phyloP scores from a whole-genome alignment of 2,113 vertebrate genomes.

The Asarcornis scutulata region DNA sequence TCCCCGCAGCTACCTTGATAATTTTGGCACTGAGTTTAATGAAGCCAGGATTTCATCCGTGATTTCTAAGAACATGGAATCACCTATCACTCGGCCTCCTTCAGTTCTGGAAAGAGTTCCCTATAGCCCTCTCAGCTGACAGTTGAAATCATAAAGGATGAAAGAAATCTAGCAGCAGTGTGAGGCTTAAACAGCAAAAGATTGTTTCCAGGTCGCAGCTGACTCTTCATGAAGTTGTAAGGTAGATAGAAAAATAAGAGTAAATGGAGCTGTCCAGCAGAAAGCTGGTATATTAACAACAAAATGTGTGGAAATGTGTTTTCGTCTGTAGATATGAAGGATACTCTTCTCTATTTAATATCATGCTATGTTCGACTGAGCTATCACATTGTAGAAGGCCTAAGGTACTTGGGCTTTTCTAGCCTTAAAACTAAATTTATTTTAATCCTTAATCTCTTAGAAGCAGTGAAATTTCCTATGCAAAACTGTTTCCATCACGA shows the following conservation, averaged over 20 bases:
- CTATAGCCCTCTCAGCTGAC: background rate
- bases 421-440: background rate
- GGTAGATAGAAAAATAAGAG: background rate
- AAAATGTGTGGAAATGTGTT: background rate
- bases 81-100: background rate
- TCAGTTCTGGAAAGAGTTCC: background rate
- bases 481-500: background rate
- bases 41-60: constrained; percentile 9
- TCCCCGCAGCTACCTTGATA: background rate
- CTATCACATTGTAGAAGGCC: background rate
- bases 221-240: background rate
- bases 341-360: background rate
- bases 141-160: background rate
- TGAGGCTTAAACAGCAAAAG: background rate
- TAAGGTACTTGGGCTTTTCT: background rate
- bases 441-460: background rate
- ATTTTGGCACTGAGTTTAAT: background rate
- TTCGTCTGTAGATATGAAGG: background rate
- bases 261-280: constrained; percentile 30
- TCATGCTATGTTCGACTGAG: background rate
- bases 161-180: background rate
- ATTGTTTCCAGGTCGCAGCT: background rate
- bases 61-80: background rate
- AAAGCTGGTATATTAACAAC: background rate
- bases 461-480: background rate